Evolutionary conservation across 2,113 vertebrate genomes (phyloP), one percentile per base, ranked within the genome.

Genomic region (Phalacrocorax brasilianus): DNA sequence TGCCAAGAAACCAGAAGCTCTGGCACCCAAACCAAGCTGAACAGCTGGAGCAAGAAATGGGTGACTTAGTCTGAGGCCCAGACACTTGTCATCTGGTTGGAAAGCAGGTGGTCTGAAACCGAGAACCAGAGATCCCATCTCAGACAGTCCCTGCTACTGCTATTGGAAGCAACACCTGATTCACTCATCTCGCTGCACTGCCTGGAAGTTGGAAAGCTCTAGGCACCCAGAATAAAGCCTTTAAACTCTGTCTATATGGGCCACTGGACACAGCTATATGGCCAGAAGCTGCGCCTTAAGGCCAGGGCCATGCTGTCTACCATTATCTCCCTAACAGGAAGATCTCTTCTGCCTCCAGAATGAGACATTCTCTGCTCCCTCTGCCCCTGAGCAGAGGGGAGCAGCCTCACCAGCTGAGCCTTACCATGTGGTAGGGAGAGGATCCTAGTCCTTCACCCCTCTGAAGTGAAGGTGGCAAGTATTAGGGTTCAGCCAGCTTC

Each of bases 161-260:
- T 89, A 14, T 1, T 9, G 85, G 70, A 95, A 95, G 93, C 6
- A 1, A 6, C 79, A 89, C 70, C 67, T 4, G 16, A 78, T 93
- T 92, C 27, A 82, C 81, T 94, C 75, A 63, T 80, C 67, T 93
- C 0, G 8, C 63, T 84, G 82, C 77, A 50, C 8, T 79, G 73
- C 75, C 59, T 85, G 65, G 74, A 94, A 95, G 94, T n/a, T 91
- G 95, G 88, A 91, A 94, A 89, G 78, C 87, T 72, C 73, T 85
- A 22, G 3, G 86, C 89, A 77, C 89, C 87, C 96, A 96, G 94
- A 97, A 96, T 89, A 94, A 95, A 94, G 88, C 85, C 95, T 95
- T 93, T 90, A 68, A 95, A 95, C 52, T 95, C 91, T 38, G 63
- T 75, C 70, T 80, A 10, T 58, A 65, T 53, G 85, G 80, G 85